A percentile compares a stretch with the other conserved stretches of the same genome.
These are phyloP conservation scores for western clawed frog (Xenopus tropicalis) DNA, from an alignment of 2,113 vertebrate species.

Conservation along the genomic window DNA sequence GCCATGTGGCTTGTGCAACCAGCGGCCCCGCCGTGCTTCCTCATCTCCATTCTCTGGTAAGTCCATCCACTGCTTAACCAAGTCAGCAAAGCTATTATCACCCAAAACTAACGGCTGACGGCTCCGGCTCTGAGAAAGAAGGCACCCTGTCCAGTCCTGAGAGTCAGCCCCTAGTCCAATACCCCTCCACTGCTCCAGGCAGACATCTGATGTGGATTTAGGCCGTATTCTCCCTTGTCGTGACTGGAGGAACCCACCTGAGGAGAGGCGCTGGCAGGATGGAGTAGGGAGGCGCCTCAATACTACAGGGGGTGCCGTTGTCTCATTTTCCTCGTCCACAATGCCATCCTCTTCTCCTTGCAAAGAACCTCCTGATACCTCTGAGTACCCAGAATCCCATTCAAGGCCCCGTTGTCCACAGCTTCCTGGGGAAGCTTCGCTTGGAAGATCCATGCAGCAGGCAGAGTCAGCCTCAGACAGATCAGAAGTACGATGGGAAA, in stretches of 20 bases:
- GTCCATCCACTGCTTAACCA: constrained; percentile 99
- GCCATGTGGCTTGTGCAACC: constrained; percentile 78
- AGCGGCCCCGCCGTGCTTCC: constrained; percentile 62
- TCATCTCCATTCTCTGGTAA: constrained; percentile 81
- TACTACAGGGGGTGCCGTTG: constrained; percentile 22
- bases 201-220: constrained; percentile 91
- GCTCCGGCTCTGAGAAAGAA: constrained; percentile 88
- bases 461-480: constrained; percentile 80
- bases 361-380: constrained; percentile 80
- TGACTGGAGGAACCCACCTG: constrained; percentile 69
- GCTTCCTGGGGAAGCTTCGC: constrained; percentile 64
- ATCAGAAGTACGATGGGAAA: constrained; percentile 59
- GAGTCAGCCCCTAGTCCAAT: constrained; percentile 72
- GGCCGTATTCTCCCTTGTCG: constrained; percentile 70
- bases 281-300: constrained; percentile 44
- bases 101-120: constrained; percentile 90
- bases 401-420: constrained; percentile 82
- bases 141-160: constrained; percentile 83
- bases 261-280: constrained; percentile 63
- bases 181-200: constrained; percentile 86
- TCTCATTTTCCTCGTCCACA: constrained; percentile 19
- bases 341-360: constrained; percentile 72
- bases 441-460: constrained; percentile 76
- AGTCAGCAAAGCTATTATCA: constrained; percentile 95
- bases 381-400: constrained; percentile 90